Conservation (phyloP, 2,888 invertebrate genomes). For the Trichogramma dendrolimi region DNA sequence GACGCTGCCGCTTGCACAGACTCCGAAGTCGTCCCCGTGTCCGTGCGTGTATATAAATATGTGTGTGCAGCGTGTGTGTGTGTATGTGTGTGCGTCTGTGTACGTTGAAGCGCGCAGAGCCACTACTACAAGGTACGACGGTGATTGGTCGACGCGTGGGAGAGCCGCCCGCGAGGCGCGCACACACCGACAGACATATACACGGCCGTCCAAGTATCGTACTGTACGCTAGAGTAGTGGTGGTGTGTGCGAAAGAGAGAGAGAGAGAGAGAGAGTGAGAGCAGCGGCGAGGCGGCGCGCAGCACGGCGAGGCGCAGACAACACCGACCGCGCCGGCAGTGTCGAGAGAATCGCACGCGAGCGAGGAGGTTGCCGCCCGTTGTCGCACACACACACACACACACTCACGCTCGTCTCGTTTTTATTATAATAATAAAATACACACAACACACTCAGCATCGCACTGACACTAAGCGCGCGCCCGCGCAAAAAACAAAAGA, state of each 20-base stretch:
- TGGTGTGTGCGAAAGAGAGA: slow-evolving; percentile 3
- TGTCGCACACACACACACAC: not conserved
- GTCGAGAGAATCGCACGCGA: slow-evolving; percentile 49
- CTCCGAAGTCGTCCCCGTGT: too few species aligned
- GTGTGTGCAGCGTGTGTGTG: too few species aligned
- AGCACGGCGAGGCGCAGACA: too few species aligned
- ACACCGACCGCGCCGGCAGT: slow-evolving; percentile 44
- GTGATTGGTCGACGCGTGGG: not conserved
- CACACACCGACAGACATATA: too few species aligned
- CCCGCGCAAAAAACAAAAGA: slow-evolving; percentile 48
- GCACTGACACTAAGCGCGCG: slow-evolving; percentile 41
- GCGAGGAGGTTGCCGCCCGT: slow-evolving; percentile 36
- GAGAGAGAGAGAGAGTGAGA: slow-evolving; percentile 7
- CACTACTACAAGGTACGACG: not conserved
- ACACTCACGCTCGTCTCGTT: too few species aligned
- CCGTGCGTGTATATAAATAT: too few species aligned
- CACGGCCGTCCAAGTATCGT: too few species aligned
- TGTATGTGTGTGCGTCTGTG: too few species aligned
- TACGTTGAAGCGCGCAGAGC: not conserved
- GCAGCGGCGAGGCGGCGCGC: slow-evolving; percentile 26
- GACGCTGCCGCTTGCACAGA: too few species aligned
- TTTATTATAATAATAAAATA: too few species aligned
- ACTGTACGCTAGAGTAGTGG: not conserved
- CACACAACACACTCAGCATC: not conserved
- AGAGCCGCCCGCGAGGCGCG: too few species aligned